phyloP scores from a whole-genome alignment of 2,113 vertebrate species.

The Rhinopomastus cyanomelas region DNA sequence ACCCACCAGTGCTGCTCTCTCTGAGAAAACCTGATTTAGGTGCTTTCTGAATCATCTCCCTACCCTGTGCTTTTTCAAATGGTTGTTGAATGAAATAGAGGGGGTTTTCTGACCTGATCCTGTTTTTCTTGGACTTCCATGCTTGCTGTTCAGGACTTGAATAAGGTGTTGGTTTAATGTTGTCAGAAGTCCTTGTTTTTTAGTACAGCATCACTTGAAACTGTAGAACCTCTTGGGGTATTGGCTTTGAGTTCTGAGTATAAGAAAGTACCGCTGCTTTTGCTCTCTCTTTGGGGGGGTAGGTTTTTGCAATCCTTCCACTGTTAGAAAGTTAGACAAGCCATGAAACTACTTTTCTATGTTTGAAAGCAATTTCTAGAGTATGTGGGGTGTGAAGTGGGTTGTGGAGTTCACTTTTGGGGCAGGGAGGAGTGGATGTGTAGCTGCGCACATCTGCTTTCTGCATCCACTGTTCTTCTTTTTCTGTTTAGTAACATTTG shows the following conservation, averaged over 20 bases:
- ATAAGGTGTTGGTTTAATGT: not conserved
- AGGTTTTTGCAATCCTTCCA: not conserved
- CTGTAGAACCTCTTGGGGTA: not conserved
- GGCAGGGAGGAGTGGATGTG: not conserved
- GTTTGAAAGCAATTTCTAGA: not conserved
- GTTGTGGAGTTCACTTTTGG: not conserved
- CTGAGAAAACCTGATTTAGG: not conserved
- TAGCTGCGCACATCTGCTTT: not conserved
- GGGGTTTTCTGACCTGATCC: not conserved
- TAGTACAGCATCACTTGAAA: not conserved
- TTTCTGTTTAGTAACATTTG: not conserved
- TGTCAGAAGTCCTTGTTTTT: not conserved
- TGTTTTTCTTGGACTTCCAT: not conserved
- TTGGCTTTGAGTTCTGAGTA: not conserved
- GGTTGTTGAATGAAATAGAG: not conserved
- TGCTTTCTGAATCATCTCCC: not conserved
- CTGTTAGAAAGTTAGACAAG: not conserved
- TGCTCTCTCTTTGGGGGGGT: not conserved
- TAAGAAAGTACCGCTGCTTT: not conserved
- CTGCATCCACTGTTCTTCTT: not conserved
- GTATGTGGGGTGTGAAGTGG: accelerated
- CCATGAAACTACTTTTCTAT: not conserved
- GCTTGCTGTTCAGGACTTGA: not conserved
- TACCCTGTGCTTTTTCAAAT: not conserved
- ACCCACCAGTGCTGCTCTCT: not conserved